phyloP scores from a whole-genome alignment of 2,113 vertebrate genomes.

The Furnarius figulus region DNA sequence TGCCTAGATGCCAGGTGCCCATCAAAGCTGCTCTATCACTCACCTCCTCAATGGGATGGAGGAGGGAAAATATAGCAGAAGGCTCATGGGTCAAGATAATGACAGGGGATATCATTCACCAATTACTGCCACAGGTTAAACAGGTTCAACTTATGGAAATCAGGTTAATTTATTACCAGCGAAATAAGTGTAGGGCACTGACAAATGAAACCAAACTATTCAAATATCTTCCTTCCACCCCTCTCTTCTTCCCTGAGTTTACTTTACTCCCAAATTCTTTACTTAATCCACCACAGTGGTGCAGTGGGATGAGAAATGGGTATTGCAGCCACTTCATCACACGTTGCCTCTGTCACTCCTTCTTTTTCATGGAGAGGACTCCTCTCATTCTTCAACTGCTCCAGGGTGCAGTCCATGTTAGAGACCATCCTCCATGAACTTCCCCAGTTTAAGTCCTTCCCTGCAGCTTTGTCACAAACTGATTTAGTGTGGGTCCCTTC shows the following conservation, averaged over 20 bases:
- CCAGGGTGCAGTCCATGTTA: fast-evolving
- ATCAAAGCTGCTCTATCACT: neutral
- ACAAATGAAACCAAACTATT: neutral
- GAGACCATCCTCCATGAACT: neutral
- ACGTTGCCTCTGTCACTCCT: fast-evolving
- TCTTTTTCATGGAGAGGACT: neutral
- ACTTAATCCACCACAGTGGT: fast-evolving
- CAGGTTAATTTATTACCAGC: neutral
- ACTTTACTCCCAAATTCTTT: neutral
- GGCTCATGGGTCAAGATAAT: neutral
- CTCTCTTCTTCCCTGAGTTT: neutral
- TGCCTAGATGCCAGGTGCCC: neutral
- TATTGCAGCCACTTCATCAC: neutral
- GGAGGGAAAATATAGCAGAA: neutral
- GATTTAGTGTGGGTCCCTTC: neutral
- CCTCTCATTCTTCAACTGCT: neutral
- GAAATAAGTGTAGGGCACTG: neutral
- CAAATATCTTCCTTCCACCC: neutral
- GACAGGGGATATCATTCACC: neutral
- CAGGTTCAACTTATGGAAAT: neutral
- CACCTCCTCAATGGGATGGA: neutral
- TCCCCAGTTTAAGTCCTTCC: neutral
- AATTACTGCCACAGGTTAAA: neutral
- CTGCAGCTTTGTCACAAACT: neutral
- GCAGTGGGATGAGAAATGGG: neutral